Evolutionary conservation across 2,888 invertebrate genomes (phyloP).

Genomic region (Pheosia tremula): DNA sequence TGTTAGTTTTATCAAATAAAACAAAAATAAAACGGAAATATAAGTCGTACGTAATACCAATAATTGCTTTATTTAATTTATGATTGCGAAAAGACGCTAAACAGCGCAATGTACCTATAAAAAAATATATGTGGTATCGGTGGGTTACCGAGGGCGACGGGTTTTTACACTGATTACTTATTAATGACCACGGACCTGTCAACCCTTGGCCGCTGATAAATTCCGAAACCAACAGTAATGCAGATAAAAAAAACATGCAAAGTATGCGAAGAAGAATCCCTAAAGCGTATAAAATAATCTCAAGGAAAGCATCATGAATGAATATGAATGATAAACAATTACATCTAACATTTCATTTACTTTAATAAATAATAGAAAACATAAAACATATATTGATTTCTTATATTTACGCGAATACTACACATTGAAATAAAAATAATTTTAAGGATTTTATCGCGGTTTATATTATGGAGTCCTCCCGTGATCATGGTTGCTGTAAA

Average conservation of each 20-base stretch:
- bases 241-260: slow-evolving; percentile 33
- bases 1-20: too few relatives aligned
- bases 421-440: too few relatives aligned
- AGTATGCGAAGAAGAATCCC: not conserved
- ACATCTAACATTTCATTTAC: too few relatives aligned
- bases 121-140: slow-evolving; percentile 34
- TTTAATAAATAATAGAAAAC: too few relatives aligned
- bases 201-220: slow-evolving; percentile 48
- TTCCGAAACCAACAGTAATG: slow-evolving; percentile 52
- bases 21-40: not conserved
- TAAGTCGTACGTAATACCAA: slow-evolving; percentile 33
- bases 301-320: too few relatives aligned
- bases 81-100: slow-evolving; percentile 43
- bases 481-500: too few relatives aligned
- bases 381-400: too few relatives aligned
- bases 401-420: too few relatives aligned
- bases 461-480: too few relatives aligned
- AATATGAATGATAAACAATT: too few relatives aligned
- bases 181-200: slow-evolving; percentile 64
- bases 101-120: slow-evolving; percentile 41
- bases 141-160: slow-evolving; percentile 30
- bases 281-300: too few relatives aligned
- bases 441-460: too few relatives aligned
- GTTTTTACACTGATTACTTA: slow-evolving; percentile 72
- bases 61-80: slow-evolving; percentile 44